Base-by-base conservation (phyloP, 2,113 vertebrate genomes). In the Amazona vittata region DNA sequence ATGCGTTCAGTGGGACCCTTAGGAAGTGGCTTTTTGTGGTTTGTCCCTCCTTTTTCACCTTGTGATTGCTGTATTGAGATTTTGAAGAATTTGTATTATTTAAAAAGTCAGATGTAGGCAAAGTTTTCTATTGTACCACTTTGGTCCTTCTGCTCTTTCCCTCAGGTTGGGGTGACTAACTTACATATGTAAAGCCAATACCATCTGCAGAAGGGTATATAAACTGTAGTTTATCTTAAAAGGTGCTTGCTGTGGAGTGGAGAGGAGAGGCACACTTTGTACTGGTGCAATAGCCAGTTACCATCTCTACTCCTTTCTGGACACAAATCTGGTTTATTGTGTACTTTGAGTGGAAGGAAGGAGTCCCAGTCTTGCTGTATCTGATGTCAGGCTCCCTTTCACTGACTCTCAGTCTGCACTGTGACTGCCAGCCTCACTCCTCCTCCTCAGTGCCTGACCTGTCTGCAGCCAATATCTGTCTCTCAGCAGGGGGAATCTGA, bases 401-500 rank as follows among this genome's bases (percentile, higher is more conserved):
- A 28, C 35, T 1, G 1, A 26, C 35, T 88, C 29, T 69, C 2
- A 2, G 52, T 79, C 41, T 41, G 31, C 1, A 31, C 60, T 83
- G 35, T 73, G 93, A 49, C 86, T 94, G 64, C 79, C 57, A 82
- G 75, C 81, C 68, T 84, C 67, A n/a, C 10, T 60, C 64, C 18
- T 86, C 49, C 35, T 93, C 50, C 77, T 82, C 8, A 0, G 4
- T 59, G 52, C 68, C 86, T 89, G 91, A 87, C 78, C 80, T 64
- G 83, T 43, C 94, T 93, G 92, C 75, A 94, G 75, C 83, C 85
- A 57, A 4, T 60, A 44, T 89, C 80, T 88, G 62, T 90, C 81
- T 95, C 93, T 84, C 90, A 82, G 91, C 83, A 95, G 96, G 95
- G 83, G 62, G 57, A 88, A 81, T 93, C 71, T 80, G 82, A 93